Conservation (phyloP, 2,888 invertebrate species). For the Apamea anceps region DNA sequence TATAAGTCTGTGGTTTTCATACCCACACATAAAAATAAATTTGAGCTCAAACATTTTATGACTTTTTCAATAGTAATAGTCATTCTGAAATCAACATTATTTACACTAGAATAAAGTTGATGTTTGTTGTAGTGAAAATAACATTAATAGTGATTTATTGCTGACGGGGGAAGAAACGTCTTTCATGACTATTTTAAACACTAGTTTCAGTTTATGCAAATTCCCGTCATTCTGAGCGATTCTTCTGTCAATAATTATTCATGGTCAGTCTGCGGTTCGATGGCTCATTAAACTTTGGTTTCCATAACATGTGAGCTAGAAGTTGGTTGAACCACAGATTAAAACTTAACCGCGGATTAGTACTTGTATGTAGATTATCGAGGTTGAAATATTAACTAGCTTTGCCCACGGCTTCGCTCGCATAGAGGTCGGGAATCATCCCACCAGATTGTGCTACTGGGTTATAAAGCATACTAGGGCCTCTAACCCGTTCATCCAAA, state of each 20-base stretch:
- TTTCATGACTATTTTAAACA: too few relatives aligned
- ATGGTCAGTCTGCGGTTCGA: background rate
- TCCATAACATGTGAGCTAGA: constrained; percentile 6
- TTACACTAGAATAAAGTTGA: too few relatives aligned
- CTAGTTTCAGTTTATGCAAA: background rate
- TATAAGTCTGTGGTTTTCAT: too few relatives aligned
- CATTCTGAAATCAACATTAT: background rate
- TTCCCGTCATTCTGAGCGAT: background rate
- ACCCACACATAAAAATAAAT: background rate
- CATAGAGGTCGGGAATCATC: background rate
- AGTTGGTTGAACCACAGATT: constrained; percentile 9
- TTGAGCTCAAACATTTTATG: background rate
- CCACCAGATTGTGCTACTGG: background rate
- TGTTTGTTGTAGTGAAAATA: background rate
- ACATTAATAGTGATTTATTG: too few relatives aligned
- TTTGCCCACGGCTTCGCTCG: too few relatives aligned
- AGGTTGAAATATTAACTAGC: background rate
- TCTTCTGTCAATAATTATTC: background rate
- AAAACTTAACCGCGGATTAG: constrained; percentile 4
- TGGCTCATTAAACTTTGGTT: constrained; percentile 26
- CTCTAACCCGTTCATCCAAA: too few relatives aligned
- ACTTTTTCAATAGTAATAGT: background rate
- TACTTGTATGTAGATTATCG: too few relatives aligned
- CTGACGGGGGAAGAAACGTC: too few relatives aligned
- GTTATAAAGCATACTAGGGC: background rate